Base-by-base conservation (phyloP, 2,888 invertebrate genomes). In the Drosophila subquinaria region DNA sequence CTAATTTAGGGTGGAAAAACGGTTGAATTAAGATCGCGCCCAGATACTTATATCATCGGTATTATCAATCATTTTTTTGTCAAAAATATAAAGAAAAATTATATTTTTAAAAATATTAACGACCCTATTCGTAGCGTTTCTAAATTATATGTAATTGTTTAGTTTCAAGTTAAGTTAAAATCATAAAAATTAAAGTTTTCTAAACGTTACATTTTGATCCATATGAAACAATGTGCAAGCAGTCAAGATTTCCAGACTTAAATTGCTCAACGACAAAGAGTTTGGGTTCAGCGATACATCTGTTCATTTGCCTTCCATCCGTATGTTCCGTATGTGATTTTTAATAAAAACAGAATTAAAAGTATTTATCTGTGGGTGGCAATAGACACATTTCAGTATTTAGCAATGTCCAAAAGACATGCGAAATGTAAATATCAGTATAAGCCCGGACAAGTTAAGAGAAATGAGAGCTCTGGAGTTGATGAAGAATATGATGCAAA, bases 391-490 rank as follows among this genome's bases (percentile, higher is more conserved):
- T 17, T 17, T 17, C 17, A 17, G 17, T 17, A 17, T 17, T 17
- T 17, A 1, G 43, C 57, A 53, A 59, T 45, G 64, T 53, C 42
- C 43, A 52, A 71, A 55, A 27, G 50, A 78, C 59, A 75, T 66
- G 60, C 43, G 50, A 64, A 71, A 33, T 47, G 67, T 53, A 69
- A 68, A 81, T 63, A 74, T 53, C 38, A 61, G 47, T 57, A 69
- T 60, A 48, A 60, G 47, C 53, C 43, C 36, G 35, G 42, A 17
- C 36, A 52, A 61, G 60, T 38, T 50, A n/a, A 10, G 15, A 50
- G 13, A 42, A 45, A 36, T 47, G 11, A 42, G 52, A 50, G 38
- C 17, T 17, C n/a, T 38, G 27, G 15, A 33, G 17, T 3, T 50
- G 6, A 30, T 17, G 17, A 50, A 17, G 30, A 30, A 48, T 17